Conservation (phyloP, 2,113 vertebrate species). For the Mustela nigripes region DNA sequence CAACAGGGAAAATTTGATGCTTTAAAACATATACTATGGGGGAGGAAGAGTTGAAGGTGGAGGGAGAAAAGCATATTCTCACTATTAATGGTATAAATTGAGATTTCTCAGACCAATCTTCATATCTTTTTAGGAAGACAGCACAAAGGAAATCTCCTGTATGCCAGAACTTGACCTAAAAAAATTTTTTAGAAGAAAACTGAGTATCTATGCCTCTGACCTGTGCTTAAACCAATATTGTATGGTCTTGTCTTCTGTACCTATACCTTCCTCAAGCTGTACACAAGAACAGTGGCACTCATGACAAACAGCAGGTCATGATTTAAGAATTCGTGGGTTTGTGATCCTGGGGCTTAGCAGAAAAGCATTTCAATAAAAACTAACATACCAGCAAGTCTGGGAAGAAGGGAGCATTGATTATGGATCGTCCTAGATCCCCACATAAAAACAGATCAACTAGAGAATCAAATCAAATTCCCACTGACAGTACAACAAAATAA, state of each 20-base stretch:
- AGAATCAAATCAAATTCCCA: not conserved
- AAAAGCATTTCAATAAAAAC: constrained; percentile 8
- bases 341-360: not conserved
- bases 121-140: not conserved
- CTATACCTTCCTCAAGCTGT: not conserved
- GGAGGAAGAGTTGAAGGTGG: not conserved
- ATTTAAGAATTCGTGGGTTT: not conserved
- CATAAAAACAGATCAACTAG: not conserved
- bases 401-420: not conserved
- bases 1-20: not conserved
- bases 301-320: not conserved
- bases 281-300: not conserved
- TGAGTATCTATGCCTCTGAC: not conserved
- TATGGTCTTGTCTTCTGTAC: not conserved
- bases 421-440: not conserved
- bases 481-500: not conserved
- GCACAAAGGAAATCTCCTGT: not conserved
- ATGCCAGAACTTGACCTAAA: not conserved
- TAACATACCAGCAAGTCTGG: not conserved
- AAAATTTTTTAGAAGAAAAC: not conserved
- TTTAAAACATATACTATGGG: not conserved
- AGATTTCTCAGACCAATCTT: not conserved
- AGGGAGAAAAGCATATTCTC: not conserved
- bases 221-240: not conserved
- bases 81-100: not conserved